phyloP scores from a whole-genome alignment of 2,888 invertebrate genomes.

The Agrochola lota region DNA sequence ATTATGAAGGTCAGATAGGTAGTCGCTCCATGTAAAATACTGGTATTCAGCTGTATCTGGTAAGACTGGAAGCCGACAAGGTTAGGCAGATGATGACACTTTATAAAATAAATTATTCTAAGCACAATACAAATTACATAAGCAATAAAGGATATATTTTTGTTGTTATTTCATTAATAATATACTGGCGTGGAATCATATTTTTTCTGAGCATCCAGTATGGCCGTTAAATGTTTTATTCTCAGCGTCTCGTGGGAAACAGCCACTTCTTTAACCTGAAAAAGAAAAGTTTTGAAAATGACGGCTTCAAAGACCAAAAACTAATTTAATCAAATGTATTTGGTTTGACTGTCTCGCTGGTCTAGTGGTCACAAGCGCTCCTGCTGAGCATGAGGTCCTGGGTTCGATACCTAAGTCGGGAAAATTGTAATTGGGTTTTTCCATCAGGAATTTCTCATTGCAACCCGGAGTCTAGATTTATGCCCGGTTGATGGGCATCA shows the following conservation, averaged over 20 bases:
- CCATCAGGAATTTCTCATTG: too few relatives aligned
- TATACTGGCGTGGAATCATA: neutral
- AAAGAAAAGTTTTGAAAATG: too few relatives aligned
- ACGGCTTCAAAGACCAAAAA: neutral
- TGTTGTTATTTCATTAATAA: constrained; percentile 1
- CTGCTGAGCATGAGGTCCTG: too few relatives aligned
- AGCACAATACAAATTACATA: neutral
- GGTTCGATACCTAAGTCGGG: too few relatives aligned
- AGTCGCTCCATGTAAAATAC: neutral
- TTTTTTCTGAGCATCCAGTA: constrained; percentile 42
- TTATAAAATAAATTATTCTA: neutral
- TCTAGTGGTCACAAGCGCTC: too few relatives aligned
- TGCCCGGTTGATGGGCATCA: too few relatives aligned
- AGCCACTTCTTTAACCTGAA: constrained; percentile 14
- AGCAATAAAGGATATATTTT: neutral
- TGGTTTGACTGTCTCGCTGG: too few relatives aligned
- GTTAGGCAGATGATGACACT: neutral
- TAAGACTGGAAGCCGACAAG: neutral
- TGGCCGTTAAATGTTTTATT: constrained; percentile 45
- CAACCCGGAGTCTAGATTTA: too few relatives aligned
- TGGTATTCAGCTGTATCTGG: neutral
- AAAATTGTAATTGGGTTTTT: too few relatives aligned
- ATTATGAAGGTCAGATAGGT: neutral
- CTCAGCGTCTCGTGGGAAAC: constrained; percentile 32
- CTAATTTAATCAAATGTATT: neutral